Base-by-base conservation (phyloP, 2,797 vertebrate species). In the Hylomyscus alleni region DNA sequence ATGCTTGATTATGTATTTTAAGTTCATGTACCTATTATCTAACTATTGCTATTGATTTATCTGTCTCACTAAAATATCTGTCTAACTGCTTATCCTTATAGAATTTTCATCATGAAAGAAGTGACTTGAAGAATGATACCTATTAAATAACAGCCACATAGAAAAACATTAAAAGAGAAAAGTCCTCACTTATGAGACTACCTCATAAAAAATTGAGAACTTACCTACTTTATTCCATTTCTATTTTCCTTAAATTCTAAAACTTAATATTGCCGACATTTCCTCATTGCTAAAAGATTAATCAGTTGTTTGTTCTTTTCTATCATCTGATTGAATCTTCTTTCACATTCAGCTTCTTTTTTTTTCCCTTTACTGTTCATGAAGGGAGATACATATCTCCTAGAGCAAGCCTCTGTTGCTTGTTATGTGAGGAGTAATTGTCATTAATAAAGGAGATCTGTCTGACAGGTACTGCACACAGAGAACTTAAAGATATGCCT, bases 111-210 rank as follows among this genome's bases (percentile, higher is more conserved):
- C 29, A 92, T 80, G n/a, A 15, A 22, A 84, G 17, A 80, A 73
- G 11, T 65, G 3, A 3, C 6, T 89, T 75, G 13, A 94, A 83
- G 12, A 94, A 77, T 65, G 58, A 47, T 94, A 92, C 60, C 84
- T 93, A 94, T 85, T 85, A 96, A 73, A 94, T 22, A 76, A 44
- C 3, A 94, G 24, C 73, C 54, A 69, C 31, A 17, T 54, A 73
- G 26, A 73, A 17, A 93, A 94, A 86, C 22, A 86, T 80, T 56
- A 90, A 93, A 89, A 67, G 65, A 34, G 14, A 34, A 88, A 95
- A 50, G 3, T 1, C 10, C 34, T 93, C 81, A 47, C 50, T 67
- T 54, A 44, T 73, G 67, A 69, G 34, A n/a, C 17, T 69, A 69
- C 7, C 17, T 69, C 34, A n/a, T 20, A 7, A 69, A 69, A 69